A percentile compares a stretch with the other conserved stretches of the same genome.
These are phyloP conservation scores for Hemaris fuciformis DNA, from an alignment of 2,888 invertebrate species.

Conservation along the genomic window DNA sequence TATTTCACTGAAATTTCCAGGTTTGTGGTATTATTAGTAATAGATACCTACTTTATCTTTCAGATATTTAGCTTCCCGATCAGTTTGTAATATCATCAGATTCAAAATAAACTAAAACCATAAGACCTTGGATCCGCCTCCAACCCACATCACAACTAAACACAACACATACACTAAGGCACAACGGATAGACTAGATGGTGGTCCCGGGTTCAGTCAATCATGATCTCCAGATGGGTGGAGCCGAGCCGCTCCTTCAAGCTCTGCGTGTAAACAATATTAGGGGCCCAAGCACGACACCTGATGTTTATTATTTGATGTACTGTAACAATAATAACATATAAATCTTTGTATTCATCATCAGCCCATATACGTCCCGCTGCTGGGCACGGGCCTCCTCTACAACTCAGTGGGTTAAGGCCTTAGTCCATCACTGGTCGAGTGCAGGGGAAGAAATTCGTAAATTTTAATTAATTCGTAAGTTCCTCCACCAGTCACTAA, in stretches of 20 bases:
- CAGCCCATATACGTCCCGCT: too few species aligned
- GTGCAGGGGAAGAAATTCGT: too few species aligned
- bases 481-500: too few species aligned
- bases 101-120: background rate
- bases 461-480: too few species aligned
- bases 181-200: conserved; percentile 10
- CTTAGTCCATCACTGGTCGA: too few species aligned
- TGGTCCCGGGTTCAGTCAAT: conserved; percentile 56
- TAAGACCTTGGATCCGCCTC: background rate
- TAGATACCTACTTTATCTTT: too few species aligned
- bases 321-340: conserved; percentile 59
- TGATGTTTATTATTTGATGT: conserved; percentile 83
- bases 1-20: too few species aligned
- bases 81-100: background rate
- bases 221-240: conserved; percentile 74
- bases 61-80: too few species aligned
- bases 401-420: too few species aligned
- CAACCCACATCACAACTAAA: background rate
- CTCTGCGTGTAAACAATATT: conserved; percentile 81
- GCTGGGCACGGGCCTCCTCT: too few species aligned
- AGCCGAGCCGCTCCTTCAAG: conserved; percentile 68
- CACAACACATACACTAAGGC: conserved; percentile 15
- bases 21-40: too few species aligned
- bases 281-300: conserved; percentile 86
- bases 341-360: too few species aligned